Evolutionary conservation across 2,888 invertebrate genomes (phyloP).

Genomic region (Drosophila affinis): DNA sequence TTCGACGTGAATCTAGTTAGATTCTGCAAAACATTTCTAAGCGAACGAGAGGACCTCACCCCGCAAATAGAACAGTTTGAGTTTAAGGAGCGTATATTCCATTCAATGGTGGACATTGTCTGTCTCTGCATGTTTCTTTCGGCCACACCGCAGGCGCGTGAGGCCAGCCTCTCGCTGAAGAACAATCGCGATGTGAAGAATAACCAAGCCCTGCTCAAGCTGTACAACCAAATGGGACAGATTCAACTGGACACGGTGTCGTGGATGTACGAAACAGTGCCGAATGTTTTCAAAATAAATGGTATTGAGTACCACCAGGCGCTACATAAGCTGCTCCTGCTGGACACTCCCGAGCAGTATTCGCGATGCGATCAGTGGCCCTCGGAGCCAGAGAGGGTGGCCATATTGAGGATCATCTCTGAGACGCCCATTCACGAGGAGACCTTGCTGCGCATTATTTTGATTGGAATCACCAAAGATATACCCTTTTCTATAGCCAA

Average conservation of each 20-base stretch:
- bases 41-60: conserved; percentile 86
- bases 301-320: conserved; percentile 90
- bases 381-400: conserved; percentile 93
- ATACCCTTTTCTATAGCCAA: conserved; percentile 92
- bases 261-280: conserved; percentile 94
- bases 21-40: conserved; percentile 91
- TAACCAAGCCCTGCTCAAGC: conserved; percentile 79
- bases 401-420: conserved; percentile 91
- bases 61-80: conserved; percentile 87
- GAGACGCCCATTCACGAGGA: conserved; percentile 95
- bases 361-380: conserved; percentile 95
- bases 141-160: conserved; percentile 88
- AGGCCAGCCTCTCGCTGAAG: conserved; percentile 86
- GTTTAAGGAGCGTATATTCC: conserved; percentile 92
- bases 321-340: conserved; percentile 90
- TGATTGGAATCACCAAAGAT: conserved; percentile 90
- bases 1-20: conserved; percentile 91
- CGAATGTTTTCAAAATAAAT: conserved; percentile 89
- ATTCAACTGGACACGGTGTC: conserved; percentile 94
- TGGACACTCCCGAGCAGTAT: conserved; percentile 91
- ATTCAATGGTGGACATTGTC: conserved; percentile 92
- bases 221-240: conserved; percentile 85
- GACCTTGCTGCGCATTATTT: conserved; percentile 91
- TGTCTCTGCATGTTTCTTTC: conserved; percentile 93
- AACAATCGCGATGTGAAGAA: conserved; percentile 84